phyloP scores from a whole-genome alignment of 2,797 vertebrate species.

The Podarcis siculus region DNA sequence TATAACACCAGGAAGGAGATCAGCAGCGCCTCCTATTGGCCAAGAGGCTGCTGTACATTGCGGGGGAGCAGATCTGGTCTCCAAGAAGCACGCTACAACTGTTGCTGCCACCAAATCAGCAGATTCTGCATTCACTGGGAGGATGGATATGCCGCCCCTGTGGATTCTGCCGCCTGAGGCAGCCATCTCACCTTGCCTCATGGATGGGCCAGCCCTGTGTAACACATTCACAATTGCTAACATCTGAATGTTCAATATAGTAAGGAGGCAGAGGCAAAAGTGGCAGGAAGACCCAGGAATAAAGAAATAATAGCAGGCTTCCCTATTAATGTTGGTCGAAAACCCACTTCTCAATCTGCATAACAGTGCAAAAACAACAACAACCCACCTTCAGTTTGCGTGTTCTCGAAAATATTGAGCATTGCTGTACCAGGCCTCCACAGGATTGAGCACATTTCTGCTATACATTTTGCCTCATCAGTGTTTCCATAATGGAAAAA shows the following conservation, averaged over 20 bases:
- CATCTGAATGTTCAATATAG: neutral
- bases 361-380: neutral
- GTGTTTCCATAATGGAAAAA: conserved; percentile 60
- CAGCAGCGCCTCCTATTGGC: no score
- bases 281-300: neutral
- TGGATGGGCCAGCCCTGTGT: neutral
- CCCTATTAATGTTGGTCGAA: rapidly evolving
- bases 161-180: no score
- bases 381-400: neutral
- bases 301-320: neutral
- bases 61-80: no score
- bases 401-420: conserved; percentile 30
- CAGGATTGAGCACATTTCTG: conserved; percentile 55
- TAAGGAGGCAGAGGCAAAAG: neutral
- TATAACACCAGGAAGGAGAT: no score
- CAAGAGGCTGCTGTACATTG: no score
- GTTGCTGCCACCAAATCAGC: neutral
- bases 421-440: conserved; percentile 30
- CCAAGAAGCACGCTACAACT: no score
- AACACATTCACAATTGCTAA: neutral
- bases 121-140: neutral
- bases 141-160: no score
- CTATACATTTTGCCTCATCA: conserved; percentile 46
- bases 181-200: no score
- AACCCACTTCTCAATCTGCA: neutral